phyloP scores from a whole-genome alignment of 1,140 invertebrate genomes.

The Drosophila oshimai region DNA sequence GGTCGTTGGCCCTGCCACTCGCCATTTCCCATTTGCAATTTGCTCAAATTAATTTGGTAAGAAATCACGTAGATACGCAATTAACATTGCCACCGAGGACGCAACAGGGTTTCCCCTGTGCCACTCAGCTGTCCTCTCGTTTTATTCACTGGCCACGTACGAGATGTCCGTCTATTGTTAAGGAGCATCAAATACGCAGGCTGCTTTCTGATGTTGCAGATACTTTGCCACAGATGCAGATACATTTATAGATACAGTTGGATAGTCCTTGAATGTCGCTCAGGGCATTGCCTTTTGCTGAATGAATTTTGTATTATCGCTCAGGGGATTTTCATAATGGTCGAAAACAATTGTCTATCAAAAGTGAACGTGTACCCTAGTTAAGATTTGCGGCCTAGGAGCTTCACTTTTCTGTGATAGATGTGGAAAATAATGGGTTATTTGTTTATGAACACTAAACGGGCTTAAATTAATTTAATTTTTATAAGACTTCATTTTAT shows the following conservation, averaged over 20 bases:
- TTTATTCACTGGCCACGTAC: constrained; percentile 71
- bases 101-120: constrained; percentile 20
- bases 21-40: constrained; percentile 65
- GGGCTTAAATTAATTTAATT: too few relatives aligned
- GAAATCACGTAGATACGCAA: constrained; percentile 83
- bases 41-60: constrained; percentile 81
- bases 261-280: background rate
- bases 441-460: too few relatives aligned
- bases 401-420: too few relatives aligned
- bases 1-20: constrained; percentile 6
- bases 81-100: constrained; percentile 63
- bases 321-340: background rate
- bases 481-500: too few relatives aligned
- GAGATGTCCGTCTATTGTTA: constrained; percentile 63
- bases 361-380: too few relatives aligned
- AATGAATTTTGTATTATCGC: constrained; percentile 2
- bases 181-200: constrained; percentile 62
- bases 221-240: constrained; percentile 25
- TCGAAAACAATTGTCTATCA: background rate
- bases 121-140: constrained; percentile 9
- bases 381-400: background rate
- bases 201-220: constrained; percentile 57
- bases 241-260: constrained; percentile 1
- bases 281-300: background rate
- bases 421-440: too few relatives aligned